These are phyloP conservation scores for Daktulosphaira vitifoliae DNA, from an alignment of 1,140 invertebrate genomes.

Conservation along the genomic window DNA sequence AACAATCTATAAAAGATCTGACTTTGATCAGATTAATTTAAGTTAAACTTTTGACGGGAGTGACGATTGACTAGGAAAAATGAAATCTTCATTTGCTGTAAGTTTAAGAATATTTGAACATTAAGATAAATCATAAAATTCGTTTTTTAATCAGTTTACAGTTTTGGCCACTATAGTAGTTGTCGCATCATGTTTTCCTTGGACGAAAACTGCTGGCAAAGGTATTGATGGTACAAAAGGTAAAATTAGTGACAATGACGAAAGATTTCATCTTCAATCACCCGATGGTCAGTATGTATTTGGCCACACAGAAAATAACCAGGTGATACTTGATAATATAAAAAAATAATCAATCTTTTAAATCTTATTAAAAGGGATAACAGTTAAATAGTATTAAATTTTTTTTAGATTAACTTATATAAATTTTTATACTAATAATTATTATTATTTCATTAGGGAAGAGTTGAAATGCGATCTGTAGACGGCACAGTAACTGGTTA, in stretches of 20 bases:
- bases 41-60: slow-evolving; percentile 1
- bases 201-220: background rate
- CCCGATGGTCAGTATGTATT: slow-evolving; percentile 16
- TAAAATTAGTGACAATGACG: background rate
- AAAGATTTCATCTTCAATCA: slow-evolving; percentile 9
- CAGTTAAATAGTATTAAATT: too few relatives aligned
- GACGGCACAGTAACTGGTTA: slow-evolving; percentile 23
- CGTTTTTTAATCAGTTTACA: background rate
- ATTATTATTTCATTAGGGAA: too few relatives aligned
- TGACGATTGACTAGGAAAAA: background rate
- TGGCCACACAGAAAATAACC: background rate
- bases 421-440: too few relatives aligned
- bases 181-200: slow-evolving; percentile 5
- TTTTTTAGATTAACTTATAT: too few relatives aligned
- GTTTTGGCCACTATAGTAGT: background rate
- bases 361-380: too few relatives aligned
- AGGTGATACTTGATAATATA: too few relatives aligned
- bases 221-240: background rate
- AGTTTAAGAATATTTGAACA: background rate
- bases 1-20: slow-evolving; percentile 6
- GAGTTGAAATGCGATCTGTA: slow-evolving; percentile 5
- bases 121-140: too few relatives aligned
- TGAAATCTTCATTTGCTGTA: slow-evolving; percentile 12
- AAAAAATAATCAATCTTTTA: too few relatives aligned
- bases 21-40: background rate